Base-by-base conservation (phyloP, 2,113 vertebrate genomes). In the Cranoglanis bouderius region DNA sequence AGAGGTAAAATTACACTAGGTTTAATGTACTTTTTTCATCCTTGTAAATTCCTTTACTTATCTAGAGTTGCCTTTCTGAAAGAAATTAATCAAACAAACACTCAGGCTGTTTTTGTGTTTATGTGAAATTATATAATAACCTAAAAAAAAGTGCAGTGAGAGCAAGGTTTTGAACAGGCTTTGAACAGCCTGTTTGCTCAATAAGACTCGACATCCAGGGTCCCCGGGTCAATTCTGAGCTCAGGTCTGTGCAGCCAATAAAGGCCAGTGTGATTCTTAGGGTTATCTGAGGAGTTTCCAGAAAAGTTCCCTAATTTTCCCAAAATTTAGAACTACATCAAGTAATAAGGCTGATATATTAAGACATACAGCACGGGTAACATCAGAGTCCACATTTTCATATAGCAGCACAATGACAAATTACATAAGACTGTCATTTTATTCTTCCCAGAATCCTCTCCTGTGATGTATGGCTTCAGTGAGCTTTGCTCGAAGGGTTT, bases 361-460 rank as follows among this genome's bases (percentile, higher is more conserved):
- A 26, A 61, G 24, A 61, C 67, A 38, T 6, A 38, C n/a, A 35
- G 65, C 5, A 35, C 65, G 0, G 14, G 1, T 19, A 70, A 24
- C 7, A 35, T 6, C 12, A 77, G 6, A 77, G 43, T 77, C 43
- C 24, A 49, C 4, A 46, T 77, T 26, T 77, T 49, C 40, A 46
- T 75, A 24, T 13, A 19, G 8, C 21, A 75, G 38, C 70, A 38
- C 18, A 19, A 16, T 67, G 12, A 32, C 63, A 67, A 32, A 67
- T 67, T 18, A 70, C 5, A 70, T 35, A 14, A 67, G 3, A 18
- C 4, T 16, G 5, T 59, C 32, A 26, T 46, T 0, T 65, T 19
- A 82, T 5, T 91, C 65, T 75, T 90, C 95, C 87, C 92, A 91
- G 93, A 95, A 96, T n/a, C 96, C 96, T 88, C 92, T 92, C 75